Conservation (phyloP, 2,888 invertebrate species). For the Iselma pallidipennis region DNA sequence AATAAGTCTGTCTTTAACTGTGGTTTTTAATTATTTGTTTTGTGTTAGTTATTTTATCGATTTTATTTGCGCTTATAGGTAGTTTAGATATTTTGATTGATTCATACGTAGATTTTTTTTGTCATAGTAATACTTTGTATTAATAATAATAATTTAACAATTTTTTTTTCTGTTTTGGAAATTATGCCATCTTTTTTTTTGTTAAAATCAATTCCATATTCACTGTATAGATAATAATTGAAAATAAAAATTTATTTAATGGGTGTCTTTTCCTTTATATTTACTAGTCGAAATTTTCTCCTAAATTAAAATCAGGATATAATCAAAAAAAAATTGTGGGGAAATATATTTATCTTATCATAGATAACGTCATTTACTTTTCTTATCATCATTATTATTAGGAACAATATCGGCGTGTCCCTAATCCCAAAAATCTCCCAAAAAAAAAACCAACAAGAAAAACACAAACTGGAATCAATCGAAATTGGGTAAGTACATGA, state of each 20-base stretch:
- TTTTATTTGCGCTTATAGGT: slow-evolving; percentile 15
- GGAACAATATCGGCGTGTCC: neutral
- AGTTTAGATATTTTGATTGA: slow-evolving; percentile 5
- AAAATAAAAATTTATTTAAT: slow-evolving; percentile 7
- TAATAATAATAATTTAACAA: neutral
- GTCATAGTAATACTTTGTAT: neutral
- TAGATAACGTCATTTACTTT: neutral
- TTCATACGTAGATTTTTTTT: slow-evolving; percentile 9
- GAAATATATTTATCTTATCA: neutral
- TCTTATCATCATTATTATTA: neutral
- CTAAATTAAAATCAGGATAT: neutral
- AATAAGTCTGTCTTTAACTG: slow-evolving; percentile 13
- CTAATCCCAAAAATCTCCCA: neutral
- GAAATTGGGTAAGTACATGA: neutral
- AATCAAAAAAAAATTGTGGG: neutral
- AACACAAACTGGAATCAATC: no score
- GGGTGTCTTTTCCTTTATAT: neutral
- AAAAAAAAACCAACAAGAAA: no score
- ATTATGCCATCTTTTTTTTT: neutral
- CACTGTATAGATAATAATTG: neutral
- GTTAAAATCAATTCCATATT: neutral
- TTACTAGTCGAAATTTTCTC: neutral
- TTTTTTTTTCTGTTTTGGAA: neutral
- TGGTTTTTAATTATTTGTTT: slow-evolving; percentile 13
- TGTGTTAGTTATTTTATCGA: slow-evolving; percentile 14